Base-by-base conservation (phyloP, 2,113 vertebrate species). In the Aythya baeri region DNA sequence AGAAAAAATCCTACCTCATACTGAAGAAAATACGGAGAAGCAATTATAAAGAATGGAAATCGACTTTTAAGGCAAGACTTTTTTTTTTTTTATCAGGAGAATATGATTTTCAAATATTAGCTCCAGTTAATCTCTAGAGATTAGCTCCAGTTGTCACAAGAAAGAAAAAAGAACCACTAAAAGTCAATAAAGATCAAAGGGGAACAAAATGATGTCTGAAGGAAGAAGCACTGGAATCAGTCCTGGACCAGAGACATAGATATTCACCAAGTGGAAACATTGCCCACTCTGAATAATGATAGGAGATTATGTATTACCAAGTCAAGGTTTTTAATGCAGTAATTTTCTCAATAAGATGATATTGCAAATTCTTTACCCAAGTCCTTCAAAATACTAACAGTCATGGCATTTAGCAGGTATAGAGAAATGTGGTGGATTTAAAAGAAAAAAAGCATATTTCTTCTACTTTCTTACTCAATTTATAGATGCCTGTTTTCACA, bases 121-220 rank as follows among this genome's bases (percentile, higher is more conserved):
- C 67, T 90, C 34, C 74, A 84, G 77, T 78, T 93, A 92, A 91
- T 79, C 76, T 91, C 73, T 78, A 86, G 32, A 86, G 79, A 80
- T 74, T 67, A 84, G 66, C 61, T 92, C 29, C 83, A 79, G 70
- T 79, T 95, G 89, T 84, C 93, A 95, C 17, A 79, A 82, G 62
- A 92, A 92, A 89, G 70, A 84, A 89, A 86, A 95, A 92, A 91
- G 66, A 89, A 57, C 14, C 74, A 76, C 54, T 94, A 73, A 76
- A 94, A 87, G 77, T 76, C 66, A 87, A 72, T 89, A 82, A 92
- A 92, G 95, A 89, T 84, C 83, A 92, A 92, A 89, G 58, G 36
- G 54, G 63, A 85, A 80, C 23, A 87, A 94, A 95, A 89, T 41
- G 5, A 85, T 12, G 6, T 79, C 50, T 80, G 67, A 94, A 95